phyloP scores from a whole-genome alignment of 2,113 vertebrate species.

The Clarias macrocephalus region DNA sequence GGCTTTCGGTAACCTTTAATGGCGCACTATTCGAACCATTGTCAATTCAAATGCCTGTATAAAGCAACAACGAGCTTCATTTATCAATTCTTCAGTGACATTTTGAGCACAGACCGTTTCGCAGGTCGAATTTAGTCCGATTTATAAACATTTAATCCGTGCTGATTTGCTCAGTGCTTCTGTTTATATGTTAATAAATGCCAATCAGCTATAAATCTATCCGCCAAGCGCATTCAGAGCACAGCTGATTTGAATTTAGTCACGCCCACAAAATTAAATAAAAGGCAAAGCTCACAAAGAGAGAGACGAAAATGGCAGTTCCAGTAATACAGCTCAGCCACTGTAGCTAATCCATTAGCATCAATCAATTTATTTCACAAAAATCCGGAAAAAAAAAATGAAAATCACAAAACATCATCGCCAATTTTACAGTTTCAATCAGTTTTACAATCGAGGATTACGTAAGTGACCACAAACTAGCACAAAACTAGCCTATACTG shows the following conservation, averaged over 20 bases:
- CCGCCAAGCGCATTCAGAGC: neutral
- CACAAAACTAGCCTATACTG: neutral
- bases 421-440: neutral
- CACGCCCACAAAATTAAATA: neutral
- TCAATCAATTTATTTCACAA: neutral
- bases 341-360: neutral
- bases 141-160: neutral
- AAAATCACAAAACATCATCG: neutral
- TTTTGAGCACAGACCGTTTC: neutral
- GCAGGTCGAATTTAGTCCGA: neutral
- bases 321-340: constrained; percentile 1
- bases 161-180: neutral
- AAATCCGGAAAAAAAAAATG: neutral
- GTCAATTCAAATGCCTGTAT: neutral
- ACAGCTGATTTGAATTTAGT: neutral
- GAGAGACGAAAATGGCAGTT: neutral
- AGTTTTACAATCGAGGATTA: neutral
- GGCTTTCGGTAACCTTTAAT: neutral
- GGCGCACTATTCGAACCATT: neutral
- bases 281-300: neutral
- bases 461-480: neutral
- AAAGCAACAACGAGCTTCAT: neutral
- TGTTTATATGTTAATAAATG: neutral
- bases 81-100: neutral
- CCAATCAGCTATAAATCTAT: neutral